Evolutionary conservation across 2,113 vertebrate species (phyloP).

Genomic region (Aldabrachelys gigantea): DNA sequence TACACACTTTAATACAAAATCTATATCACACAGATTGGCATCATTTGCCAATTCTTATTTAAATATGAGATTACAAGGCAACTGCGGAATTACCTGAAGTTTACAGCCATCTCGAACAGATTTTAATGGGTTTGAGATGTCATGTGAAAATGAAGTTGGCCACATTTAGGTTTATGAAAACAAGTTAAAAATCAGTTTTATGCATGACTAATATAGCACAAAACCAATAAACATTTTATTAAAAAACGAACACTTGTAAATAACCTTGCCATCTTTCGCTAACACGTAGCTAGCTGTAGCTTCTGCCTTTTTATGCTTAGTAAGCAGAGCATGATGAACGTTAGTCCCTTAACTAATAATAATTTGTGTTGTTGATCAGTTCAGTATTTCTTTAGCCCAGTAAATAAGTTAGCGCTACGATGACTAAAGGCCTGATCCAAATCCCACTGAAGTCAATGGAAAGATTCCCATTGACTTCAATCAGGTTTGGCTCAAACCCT

Average conservation of each 20-base stretch:
- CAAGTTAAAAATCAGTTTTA: neutral
- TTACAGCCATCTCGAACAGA: neutral
- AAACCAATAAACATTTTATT: neutral
- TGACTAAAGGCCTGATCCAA: neutral
- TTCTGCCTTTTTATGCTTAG: neutral
- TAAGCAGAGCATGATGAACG: neutral
- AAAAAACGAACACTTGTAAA: accelerated
- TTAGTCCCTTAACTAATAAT: neutral
- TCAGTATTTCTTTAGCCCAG: neutral
- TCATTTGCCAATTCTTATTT: neutral
- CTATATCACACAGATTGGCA: neutral
- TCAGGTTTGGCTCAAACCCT: slow-evolving; percentile 6
- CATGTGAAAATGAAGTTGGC: neutral
- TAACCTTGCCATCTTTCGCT: neutral
- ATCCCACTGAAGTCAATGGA: slow-evolving; percentile 13
- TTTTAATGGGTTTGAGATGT: neutral
- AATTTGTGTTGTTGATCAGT: neutral
- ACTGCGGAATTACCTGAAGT: neutral
- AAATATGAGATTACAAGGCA: neutral
- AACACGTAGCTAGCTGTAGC: neutral
- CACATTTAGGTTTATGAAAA: neutral
- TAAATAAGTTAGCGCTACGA: neutral
- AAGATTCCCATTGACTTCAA: neutral
- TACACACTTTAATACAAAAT: neutral
- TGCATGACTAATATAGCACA: neutral